phyloP scores from a whole-genome alignment of 23 tunicate genomes.

The Oikopleura vanhoeffeni region DNA sequence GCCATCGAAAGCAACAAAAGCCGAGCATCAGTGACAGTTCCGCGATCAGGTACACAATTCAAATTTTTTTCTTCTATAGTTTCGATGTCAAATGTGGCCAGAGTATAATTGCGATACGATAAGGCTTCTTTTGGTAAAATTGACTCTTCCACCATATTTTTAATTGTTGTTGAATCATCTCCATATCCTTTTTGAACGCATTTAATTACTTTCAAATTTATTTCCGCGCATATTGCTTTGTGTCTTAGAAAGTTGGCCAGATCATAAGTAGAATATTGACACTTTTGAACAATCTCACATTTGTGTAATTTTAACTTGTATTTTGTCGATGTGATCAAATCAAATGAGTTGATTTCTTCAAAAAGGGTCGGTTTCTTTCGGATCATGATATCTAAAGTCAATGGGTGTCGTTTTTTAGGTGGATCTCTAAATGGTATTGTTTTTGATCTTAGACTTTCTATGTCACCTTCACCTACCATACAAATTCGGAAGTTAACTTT shows the following conservation, averaged over 20 bases:
- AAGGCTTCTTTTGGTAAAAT: background rate
- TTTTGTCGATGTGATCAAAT: background rate
- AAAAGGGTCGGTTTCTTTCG: no score
- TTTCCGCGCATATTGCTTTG: background rate
- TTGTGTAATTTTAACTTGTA: background rate
- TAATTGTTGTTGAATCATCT: background rate
- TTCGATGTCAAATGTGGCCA: background rate
- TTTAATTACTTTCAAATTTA: background rate
- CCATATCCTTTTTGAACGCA: background rate
- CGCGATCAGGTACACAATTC: background rate
- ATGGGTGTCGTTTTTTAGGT: no score
- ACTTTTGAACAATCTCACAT: background rate
- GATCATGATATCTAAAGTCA: no score
- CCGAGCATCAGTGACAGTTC: background rate
- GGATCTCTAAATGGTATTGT: background rate
- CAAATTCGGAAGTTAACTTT: background rate
- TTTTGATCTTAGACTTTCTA: no score
- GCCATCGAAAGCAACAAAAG: background rate
- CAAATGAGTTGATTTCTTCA: background rate
- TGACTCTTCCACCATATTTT: background rate
- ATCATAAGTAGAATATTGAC: background rate
- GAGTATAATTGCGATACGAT: background rate
- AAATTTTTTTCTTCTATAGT: background rate
- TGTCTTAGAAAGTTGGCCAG: background rate
- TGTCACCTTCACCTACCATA: background rate